Base-by-base conservation (phyloP, 1,140 invertebrate genomes). In the Trichomalopsis sarcophagae region DNA sequence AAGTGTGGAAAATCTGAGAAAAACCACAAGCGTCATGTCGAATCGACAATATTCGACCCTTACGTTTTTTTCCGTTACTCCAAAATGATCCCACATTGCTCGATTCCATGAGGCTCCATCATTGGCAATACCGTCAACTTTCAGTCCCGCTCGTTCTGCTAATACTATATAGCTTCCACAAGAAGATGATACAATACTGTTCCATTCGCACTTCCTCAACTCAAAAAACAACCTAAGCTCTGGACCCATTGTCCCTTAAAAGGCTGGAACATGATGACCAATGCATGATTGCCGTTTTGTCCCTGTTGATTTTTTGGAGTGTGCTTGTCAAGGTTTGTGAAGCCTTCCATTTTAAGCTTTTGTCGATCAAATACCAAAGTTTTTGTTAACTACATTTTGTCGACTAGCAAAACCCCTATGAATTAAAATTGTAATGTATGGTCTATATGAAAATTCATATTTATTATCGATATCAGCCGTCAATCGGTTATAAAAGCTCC, bases 181-280 rank as follows among this genome's bases (percentile, higher is more conserved):
- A 90, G 74, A 14, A 91, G 33, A 27, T 89, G 85, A 73, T 88
- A 71, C 40, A 90, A 87, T 36, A 89, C 71, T 21, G 79, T 86
- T 10, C 87, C 87, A n/a, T 82, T 47, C 14, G 87, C 88, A 85
- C 75, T 83, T 21, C 87, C 87, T 84, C 86, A 87, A 50, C 86
- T 88, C 30, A 90, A 75, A 84, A 90, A 90, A 55, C 77, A 86
- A 13, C 84, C 88, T 14, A 90, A 21, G 17, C 86, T 82, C 78
- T 91, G 89, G 11, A 89, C 76, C 87, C 88, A 88, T 62, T 74
- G 62, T 73, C 88, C 89, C 44, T 77, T 76, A 81, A 90, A 90
- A 33, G 88, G 88, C 76, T 90, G 89, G 71, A 88, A 90, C 88
- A 90, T 88, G 0, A 90, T 71, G 0, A 90, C 88, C 14, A 90